These are phyloP conservation scores for Trichonephila inaurata DNA, from an alignment of 1,140 invertebrate species.

Conservation along the genomic window DNA sequence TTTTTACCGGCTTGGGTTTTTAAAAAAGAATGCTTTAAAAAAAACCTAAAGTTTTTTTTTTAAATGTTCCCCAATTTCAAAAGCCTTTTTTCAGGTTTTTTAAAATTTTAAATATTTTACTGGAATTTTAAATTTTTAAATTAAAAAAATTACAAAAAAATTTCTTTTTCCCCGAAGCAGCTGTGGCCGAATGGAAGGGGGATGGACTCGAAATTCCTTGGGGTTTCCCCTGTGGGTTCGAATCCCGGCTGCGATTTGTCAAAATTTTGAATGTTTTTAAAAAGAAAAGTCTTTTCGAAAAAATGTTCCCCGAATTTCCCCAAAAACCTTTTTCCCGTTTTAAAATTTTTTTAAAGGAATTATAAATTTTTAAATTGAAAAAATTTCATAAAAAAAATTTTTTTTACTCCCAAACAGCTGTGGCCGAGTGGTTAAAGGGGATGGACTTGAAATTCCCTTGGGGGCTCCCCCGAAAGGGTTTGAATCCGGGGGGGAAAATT, in stretches of 20 bases:
- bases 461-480: no score
- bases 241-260: not conserved
- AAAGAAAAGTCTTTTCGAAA: no score
- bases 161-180: not conserved
- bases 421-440: not conserved
- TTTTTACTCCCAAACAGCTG: not conserved
- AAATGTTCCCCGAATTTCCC: no score
- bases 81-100: not conserved
- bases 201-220: not conserved
- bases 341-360: no score
- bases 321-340: no score
- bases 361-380: no score
- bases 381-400: no score
- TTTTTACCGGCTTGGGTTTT: no score
- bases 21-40: not conserved
- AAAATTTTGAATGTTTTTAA: no score
- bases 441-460: not conserved
- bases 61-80: not conserved
- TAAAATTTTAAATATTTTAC: not conserved
- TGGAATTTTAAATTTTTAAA: not conserved
- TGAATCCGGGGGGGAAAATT: no score
- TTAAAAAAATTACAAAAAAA: no score
- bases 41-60: no score
- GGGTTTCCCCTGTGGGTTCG: not conserved
- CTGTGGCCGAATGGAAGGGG: not conserved